Base-by-base conservation (phyloP, 2,888 invertebrate species). In the Neoascia interrupta region DNA sequence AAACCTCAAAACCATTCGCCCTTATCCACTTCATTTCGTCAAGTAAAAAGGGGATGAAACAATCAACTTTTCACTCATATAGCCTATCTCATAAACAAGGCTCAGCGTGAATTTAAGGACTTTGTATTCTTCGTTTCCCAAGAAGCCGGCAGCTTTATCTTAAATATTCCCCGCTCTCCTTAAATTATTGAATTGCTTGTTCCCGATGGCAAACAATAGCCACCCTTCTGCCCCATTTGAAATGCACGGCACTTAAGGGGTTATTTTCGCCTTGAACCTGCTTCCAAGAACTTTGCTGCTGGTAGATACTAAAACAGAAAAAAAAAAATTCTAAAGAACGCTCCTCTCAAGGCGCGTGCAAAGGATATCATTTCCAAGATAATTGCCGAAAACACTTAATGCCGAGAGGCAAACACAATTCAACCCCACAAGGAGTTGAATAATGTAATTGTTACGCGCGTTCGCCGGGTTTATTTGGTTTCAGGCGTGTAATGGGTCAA, bases 21-120 rank as follows among this genome's bases (percentile, higher is more conserved):
- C 3, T n/a, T 11, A 4, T 11, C 19, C 21, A 1, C 19, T 13
- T 6, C 28, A 34, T 18, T 4, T 5, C 26, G 8, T 53, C 36
- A 54, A 26, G 21, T 10, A 26, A 34, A 16, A 41, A 21, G 11
- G n/a, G n/a, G n/a, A n/a, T n/a, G n/a, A n/a, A n/a, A n/a, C n/a
- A 45, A 61, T 16, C 34, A 39, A 21, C 34, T 6, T n/a, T 19
- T 41, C 41, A 28, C 45, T 28, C 37, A 51, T 36, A 26, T 39
- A 39, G 36, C 45, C 19, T 23, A 6, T 11, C 15, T 37, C 43
- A 73, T 60, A 74, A 74, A 66, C 60, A 60, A 53, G 58, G 68
- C 47, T 68, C 66, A 73, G 49, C 28, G 41, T 56, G 58, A 51
- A 28, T 54, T 68, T 68, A 74, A 54, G 31, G 54, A 69, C 61